Conservation (phyloP, 2,113 vertebrate species). For the Hippoglossus stenolepis region DNA sequence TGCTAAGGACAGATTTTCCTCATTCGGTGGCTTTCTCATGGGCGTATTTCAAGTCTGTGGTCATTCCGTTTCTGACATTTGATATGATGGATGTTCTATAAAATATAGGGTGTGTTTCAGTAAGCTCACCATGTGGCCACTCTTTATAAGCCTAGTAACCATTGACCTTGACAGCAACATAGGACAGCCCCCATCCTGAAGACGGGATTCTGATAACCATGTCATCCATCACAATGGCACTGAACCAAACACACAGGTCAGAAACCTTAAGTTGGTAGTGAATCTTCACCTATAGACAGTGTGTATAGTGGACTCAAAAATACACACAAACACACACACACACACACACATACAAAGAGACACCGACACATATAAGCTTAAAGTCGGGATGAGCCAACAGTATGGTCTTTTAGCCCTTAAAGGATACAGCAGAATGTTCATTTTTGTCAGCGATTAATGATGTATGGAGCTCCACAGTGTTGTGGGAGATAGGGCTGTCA, state of each 20-base stretch:
- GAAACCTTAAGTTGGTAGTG: constrained; percentile 55
- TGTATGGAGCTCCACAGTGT: constrained; percentile 63
- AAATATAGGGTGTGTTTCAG: constrained; percentile 55
- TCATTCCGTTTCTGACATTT: constrained; percentile 35
- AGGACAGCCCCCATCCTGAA: constrained; percentile 66
- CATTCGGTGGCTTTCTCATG: neutral
- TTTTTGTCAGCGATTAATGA: constrained; percentile 73
- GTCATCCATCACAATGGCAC: constrained; percentile 72
- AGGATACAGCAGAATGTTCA: constrained; percentile 58
- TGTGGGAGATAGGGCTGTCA: constrained; percentile 62
- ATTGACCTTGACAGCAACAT: constrained; percentile 75
- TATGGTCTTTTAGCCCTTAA: constrained; percentile 52
- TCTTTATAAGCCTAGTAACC: constrained; percentile 66
- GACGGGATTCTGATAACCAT: constrained; percentile 68
- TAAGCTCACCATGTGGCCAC: constrained; percentile 54
- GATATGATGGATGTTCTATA: constrained; percentile 55
- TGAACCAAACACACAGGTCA: constrained; percentile 67
- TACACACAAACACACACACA: neutral
- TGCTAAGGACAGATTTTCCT: neutral
- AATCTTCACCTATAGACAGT: constrained; percentile 43
- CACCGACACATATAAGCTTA: neutral
- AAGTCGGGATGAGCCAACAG: constrained; percentile 9
- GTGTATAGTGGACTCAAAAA: neutral
- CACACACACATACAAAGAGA: neutral
- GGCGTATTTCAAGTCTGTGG: constrained; percentile 2